Conservation (phyloP, 2,888 invertebrate species). For the Chrysotoxum bicinctum region DNA sequence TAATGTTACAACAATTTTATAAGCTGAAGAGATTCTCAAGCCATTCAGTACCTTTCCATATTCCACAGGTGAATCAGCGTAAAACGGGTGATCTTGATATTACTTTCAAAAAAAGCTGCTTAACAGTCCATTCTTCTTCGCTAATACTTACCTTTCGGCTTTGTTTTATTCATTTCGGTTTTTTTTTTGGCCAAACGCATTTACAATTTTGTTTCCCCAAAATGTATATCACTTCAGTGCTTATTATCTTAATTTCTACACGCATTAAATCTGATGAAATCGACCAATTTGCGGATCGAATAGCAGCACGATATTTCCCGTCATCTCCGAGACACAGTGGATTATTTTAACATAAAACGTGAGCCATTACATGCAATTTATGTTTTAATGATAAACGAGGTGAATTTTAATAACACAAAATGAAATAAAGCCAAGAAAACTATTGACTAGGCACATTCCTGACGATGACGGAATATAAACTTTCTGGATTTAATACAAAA, state of each 20-base stretch:
- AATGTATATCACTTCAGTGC: conserved; percentile 32
- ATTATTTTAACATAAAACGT: background rate
- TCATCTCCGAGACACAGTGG: conserved; percentile 1
- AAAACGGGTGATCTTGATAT: conserved; percentile 60
- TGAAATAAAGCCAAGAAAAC: too few species aligned
- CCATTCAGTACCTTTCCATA: background rate
- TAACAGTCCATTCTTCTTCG: conserved; percentile 42
- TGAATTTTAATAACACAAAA: too few species aligned
- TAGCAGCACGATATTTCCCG: conserved; percentile 44
- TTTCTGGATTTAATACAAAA: too few species aligned
- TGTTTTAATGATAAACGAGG: background rate
- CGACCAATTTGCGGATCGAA: conserved; percentile 7
- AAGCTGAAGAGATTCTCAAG: background rate
- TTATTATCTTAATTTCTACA: conserved; percentile 58
- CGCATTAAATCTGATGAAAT: conserved; percentile 61
- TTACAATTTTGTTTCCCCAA: conserved; percentile 25
- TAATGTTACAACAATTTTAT: background rate
- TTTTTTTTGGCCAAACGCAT: background rate
- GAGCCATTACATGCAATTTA: background rate
- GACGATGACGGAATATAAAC: too few species aligned
- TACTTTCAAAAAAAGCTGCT: conserved; percentile 25
- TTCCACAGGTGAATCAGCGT: conserved; percentile 26
- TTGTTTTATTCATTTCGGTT: background rate
- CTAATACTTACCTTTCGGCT: conserved; percentile 46
- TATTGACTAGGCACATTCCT: too few species aligned